Evolutionary conservation across 2,797 vertebrate genomes (phyloP).

Genomic region (Amniataba percoides): DNA sequence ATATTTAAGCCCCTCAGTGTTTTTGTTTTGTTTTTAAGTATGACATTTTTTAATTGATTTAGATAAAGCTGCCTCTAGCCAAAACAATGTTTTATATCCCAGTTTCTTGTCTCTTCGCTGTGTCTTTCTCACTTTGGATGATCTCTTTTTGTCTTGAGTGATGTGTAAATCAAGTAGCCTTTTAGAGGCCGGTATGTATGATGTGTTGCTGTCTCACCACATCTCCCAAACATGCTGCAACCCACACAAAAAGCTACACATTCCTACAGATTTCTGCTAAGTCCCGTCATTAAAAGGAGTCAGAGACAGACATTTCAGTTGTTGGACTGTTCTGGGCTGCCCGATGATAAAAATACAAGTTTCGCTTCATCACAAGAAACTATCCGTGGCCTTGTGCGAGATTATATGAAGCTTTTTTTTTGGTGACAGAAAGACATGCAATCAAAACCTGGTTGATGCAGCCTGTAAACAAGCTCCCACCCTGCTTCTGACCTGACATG

Average conservation of each 20-base stretch:
- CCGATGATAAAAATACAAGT: constrained; percentile 20
- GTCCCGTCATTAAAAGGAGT: constrained; percentile 3
- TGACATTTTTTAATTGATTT: constrained; percentile 70
- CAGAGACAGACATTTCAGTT: background rate
- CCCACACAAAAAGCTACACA: background rate
- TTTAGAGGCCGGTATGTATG: constrained; percentile 8
- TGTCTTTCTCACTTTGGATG: constrained; percentile 46
- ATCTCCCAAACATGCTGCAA: background rate
- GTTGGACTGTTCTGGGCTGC: constrained; percentile 3
- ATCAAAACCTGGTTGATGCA: constrained; percentile 9
- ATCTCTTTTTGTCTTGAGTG: constrained; percentile 41
- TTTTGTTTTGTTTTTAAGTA: constrained; percentile 68
- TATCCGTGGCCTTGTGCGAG: background rate
- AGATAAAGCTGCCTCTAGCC: constrained; percentile 63
- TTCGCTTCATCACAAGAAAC: background rate
- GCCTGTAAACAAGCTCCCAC: constrained; percentile 10
- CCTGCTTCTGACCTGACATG: constrained; percentile 1
- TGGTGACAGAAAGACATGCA: constrained; percentile 11
- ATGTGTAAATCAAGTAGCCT: constrained; percentile 30
- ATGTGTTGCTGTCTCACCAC: background rate
- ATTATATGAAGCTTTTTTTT: constrained; percentile 11
- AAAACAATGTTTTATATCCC: constrained; percentile 53
- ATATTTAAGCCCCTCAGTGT: constrained; percentile 62
- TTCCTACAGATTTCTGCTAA: constrained; percentile 2
- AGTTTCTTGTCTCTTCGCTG: constrained; percentile 31